phyloP scores from a whole-genome alignment of 1,140 invertebrate species.

The Aethina tumida region DNA sequence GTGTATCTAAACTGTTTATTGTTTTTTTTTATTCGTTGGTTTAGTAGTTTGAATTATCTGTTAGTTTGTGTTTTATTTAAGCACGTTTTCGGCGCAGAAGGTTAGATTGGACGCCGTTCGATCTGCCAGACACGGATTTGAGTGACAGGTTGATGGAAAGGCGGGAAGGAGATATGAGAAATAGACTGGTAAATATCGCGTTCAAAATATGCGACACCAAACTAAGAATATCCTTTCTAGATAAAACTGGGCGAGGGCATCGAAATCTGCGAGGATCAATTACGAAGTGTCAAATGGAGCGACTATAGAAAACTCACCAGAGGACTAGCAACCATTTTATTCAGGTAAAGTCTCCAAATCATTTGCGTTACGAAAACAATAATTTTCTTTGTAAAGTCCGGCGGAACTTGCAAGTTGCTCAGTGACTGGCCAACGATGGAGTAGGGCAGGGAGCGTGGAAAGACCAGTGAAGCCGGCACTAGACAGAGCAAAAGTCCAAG shows the following conservation, averaged over 20 bases:
- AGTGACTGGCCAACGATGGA: slow-evolving; percentile 64
- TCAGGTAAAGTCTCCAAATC: too few species aligned
- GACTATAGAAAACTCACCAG: slow-evolving; percentile 62
- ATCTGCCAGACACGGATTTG: slow-evolving; percentile 11
- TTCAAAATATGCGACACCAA: neutral
- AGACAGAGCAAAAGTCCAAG: slow-evolving; percentile 59
- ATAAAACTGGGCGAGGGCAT: slow-evolving; percentile 62
- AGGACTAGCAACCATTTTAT: slow-evolving; percentile 59
- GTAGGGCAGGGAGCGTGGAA: slow-evolving; percentile 55
- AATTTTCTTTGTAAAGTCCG: too few species aligned
- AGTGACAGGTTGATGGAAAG: slow-evolving; percentile 10
- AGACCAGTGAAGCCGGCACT: slow-evolving; percentile 61
- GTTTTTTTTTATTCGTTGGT: neutral
- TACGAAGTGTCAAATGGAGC: slow-evolving; percentile 60
- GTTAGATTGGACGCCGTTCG: neutral
- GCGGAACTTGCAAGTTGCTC: slow-evolving; percentile 62
- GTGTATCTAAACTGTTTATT: too few species aligned
- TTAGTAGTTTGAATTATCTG: slow-evolving; percentile 6
- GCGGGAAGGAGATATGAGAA: slow-evolving; percentile 21
- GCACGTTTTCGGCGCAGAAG: neutral
- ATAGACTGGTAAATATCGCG: slow-evolving; percentile 23
- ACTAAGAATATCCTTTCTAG: slow-evolving; percentile 31
- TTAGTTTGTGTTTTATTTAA: slow-evolving; percentile 1
- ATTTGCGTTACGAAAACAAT: too few species aligned
- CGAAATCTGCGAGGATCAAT: slow-evolving; percentile 56